These are phyloP conservation scores for Sipha maydis DNA, from an alignment of 2,888 invertebrate species.

Conservation along the genomic window DNA sequence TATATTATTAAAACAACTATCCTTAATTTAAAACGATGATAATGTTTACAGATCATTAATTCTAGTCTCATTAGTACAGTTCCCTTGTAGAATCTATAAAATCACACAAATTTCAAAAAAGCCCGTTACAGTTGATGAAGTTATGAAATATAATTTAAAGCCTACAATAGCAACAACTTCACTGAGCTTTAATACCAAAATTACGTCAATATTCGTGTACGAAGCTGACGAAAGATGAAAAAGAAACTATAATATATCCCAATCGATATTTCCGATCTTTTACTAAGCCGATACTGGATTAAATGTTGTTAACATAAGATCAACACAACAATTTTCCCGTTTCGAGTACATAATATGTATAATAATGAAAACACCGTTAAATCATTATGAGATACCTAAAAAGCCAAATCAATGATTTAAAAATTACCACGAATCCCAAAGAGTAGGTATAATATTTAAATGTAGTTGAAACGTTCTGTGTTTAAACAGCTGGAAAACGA, in stretches of 20 bases:
- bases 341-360: background rate
- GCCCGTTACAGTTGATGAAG: background rate
- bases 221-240: no score
- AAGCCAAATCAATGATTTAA: background rate
- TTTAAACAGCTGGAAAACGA: background rate
- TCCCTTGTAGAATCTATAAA: background rate
- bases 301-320: no score
- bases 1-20: background rate
- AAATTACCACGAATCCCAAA: background rate
- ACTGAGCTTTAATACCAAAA: background rate
- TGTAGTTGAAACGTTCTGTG: background rate
- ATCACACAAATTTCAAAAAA: background rate
- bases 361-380: no score
- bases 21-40: background rate
- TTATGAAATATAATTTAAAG: background rate
- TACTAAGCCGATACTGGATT: no score
- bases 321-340: background rate
- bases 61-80: background rate
- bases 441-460: background rate
- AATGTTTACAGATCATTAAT: background rate
- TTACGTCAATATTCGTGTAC: background rate
- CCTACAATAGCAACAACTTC: background rate
- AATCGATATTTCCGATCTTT: no score
- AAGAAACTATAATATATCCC: no score
- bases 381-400: background rate